Conservation (phyloP, 2,888 invertebrate species). For the Teinopalpus imperialis region DNA sequence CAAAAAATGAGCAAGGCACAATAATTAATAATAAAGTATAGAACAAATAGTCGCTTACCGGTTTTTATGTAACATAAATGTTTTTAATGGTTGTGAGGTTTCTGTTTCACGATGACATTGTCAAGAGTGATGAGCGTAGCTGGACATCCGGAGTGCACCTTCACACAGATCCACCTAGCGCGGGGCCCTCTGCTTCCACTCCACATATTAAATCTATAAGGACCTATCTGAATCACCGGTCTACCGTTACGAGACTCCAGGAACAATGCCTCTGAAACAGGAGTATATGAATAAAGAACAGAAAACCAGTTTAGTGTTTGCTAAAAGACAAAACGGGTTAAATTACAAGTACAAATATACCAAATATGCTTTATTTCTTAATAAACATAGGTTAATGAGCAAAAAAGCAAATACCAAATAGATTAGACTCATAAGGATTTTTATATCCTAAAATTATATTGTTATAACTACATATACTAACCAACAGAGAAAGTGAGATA, state of each 20-base stretch:
- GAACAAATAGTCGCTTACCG: too few species aligned
- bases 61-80: too few species aligned
- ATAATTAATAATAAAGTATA: too few species aligned
- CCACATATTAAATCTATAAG: slow-evolving; percentile 51
- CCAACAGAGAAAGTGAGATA: too few species aligned
- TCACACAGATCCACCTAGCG: slow-evolving; percentile 52
- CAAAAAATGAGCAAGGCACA: too few species aligned
- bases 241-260: slow-evolving; percentile 45
- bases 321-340: not conserved
- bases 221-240: slow-evolving; percentile 51
- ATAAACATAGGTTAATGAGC: too few species aligned
- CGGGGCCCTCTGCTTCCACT: slow-evolving; percentile 43
- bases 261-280: slow-evolving; percentile 35
- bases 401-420: too few species aligned
- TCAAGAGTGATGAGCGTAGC: slow-evolving; percentile 49
- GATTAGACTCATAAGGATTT: too few species aligned
- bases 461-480: too few species aligned
- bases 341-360: not conserved
- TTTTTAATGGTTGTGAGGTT: slow-evolving; percentile 54
- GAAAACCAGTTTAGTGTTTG: not conserved
- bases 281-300: not conserved
- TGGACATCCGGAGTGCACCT: slow-evolving; percentile 46
- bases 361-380: too few species aligned
- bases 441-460: too few species aligned
- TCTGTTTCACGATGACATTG: slow-evolving; percentile 45